phyloP scores from a whole-genome alignment of 2,888 invertebrate species.

The Hyposoter didymator region DNA sequence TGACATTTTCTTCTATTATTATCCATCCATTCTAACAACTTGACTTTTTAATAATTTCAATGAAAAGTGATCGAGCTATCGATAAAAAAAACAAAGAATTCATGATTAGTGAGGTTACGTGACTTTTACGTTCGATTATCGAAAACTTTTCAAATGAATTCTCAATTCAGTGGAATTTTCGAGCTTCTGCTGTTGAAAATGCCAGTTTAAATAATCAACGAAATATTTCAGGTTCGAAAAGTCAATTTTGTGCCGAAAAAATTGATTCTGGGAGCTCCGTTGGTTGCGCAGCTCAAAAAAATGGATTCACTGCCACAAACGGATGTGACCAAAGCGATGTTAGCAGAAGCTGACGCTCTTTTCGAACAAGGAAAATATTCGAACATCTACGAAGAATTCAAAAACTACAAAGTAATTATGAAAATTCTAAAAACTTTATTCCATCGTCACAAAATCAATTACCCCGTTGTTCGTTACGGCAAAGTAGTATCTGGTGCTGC shows the following conservation, averaged over 20 bases:
- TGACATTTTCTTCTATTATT: background rate
- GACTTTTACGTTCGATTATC: background rate
- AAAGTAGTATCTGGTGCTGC: background rate
- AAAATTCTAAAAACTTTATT: constrained; percentile 30
- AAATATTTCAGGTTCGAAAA: constrained; percentile 28
- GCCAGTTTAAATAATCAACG: background rate
- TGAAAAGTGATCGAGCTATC: background rate
- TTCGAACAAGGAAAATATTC: constrained; percentile 88
- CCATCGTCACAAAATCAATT: background rate
- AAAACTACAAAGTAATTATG: constrained; percentile 85
- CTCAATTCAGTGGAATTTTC: background rate
- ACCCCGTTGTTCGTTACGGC: background rate
- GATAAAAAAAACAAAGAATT: background rate
- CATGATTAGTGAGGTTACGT: background rate
- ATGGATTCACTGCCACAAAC: background rate
- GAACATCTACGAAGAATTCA: constrained; percentile 88
- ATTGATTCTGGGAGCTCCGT: constrained; percentile 61
- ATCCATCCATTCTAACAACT: background rate
- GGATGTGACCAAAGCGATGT: constrained; percentile 79
- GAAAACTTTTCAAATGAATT: background rate
- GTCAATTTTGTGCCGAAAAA: constrained; percentile 36
- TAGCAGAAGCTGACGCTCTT: constrained; percentile 88
- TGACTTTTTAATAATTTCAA: background rate
- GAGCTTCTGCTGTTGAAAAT: background rate
- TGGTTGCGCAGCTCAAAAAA: constrained; percentile 45